Conservation (phyloP, 2,797 vertebrate genomes). For the Phoxinus dragarum region DNA sequence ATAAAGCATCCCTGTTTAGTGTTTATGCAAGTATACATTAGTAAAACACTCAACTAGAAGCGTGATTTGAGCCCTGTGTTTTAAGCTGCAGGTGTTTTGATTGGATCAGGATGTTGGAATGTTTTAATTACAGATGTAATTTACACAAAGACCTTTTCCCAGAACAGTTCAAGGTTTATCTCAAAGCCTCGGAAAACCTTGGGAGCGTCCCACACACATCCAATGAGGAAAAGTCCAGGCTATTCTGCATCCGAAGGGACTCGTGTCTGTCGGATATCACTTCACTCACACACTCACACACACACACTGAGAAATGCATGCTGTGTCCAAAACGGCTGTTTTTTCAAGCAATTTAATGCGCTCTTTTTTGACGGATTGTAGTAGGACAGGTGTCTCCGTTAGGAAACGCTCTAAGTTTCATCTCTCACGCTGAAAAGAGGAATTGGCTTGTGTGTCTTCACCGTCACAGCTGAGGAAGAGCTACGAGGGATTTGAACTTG, state of each 20-base stretch:
- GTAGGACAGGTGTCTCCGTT: neutral
- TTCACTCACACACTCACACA: neutral
- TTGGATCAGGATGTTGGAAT: neutral
- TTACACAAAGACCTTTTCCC: neutral
- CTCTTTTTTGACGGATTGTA: neutral
- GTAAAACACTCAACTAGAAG: neutral
- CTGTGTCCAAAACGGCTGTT: neutral
- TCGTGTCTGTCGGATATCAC: neutral
- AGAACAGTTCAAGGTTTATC: conserved; percentile 15
- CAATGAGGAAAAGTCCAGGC: neutral
- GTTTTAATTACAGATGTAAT: neutral
- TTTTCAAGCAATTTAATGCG: neutral
- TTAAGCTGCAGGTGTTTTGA: conserved; percentile 14
- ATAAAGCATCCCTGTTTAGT: neutral
- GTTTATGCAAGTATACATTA: neutral
- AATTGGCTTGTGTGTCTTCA: neutral
- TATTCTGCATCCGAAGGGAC: neutral
- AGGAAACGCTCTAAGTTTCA: neutral
- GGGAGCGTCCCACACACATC: neutral
- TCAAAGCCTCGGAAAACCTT: neutral
- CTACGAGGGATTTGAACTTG: neutral
- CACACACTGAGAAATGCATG: neutral
- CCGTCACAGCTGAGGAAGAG: conserved; percentile 6
- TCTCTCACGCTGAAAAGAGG: neutral
- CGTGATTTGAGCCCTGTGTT: neutral